These are phyloP conservation scores for Porphyrio hochstetteri DNA, from an alignment of 2,113 vertebrate genomes.

Conservation along the genomic window DNA sequence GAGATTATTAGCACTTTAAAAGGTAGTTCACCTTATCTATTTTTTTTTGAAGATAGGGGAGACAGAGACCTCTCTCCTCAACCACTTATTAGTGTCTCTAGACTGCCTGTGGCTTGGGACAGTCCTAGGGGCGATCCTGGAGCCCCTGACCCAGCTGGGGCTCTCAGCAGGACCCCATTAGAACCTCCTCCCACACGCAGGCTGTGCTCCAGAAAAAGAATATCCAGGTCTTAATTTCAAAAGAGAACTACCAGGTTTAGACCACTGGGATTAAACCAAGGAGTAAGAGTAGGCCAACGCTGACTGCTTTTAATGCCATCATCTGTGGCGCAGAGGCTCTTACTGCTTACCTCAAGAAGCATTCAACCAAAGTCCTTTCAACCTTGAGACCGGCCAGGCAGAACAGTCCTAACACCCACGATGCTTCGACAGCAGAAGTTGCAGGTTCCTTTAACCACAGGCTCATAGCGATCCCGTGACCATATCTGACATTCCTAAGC, in stretches of 20 bases:
- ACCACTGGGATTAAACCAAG: background rate
- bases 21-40: background rate
- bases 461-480: background rate
- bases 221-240: background rate
- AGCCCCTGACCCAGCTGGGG: background rate
- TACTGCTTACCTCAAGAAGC: background rate
- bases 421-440: background rate
- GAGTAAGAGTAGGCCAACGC: background rate
- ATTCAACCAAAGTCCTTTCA: conserved; percentile 11
- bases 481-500: background rate
- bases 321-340: background rate
- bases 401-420: background rate
- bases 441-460: background rate
- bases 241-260: background rate
- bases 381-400: background rate
- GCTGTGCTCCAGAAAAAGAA: background rate
- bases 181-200: background rate
- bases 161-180: background rate
- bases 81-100: background rate
- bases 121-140: background rate
- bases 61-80: background rate
- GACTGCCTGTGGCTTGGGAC: background rate
- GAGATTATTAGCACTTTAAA: background rate
- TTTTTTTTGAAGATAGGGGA: background rate
- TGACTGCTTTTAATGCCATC: background rate